Evolutionary conservation across 2,113 vertebrate species (phyloP).

Genomic region (Pluvialis apricaria): DNA sequence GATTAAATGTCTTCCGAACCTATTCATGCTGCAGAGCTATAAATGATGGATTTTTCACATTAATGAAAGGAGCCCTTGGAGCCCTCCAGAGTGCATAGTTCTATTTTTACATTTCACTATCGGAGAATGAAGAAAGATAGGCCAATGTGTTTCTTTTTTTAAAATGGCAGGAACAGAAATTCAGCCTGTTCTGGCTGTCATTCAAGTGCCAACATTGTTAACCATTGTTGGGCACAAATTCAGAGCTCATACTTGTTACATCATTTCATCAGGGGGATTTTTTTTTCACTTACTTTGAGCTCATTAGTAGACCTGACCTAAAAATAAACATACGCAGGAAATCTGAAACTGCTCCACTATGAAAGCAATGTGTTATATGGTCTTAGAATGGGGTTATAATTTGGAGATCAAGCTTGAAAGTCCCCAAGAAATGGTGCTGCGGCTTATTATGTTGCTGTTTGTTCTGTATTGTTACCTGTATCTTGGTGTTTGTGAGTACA

Average conservation of each 20-base stretch:
- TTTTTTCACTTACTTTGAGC: background rate
- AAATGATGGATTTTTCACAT: constrained; percentile 69
- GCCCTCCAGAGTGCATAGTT: constrained; percentile 35
- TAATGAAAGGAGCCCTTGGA: constrained; percentile 53
- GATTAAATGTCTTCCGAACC: constrained; percentile 58
- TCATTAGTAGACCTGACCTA: background rate
- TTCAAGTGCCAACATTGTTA: constrained; percentile 6
- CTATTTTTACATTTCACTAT: constrained; percentile 67
- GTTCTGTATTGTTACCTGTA: background rate
- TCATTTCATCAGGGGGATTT: background rate
- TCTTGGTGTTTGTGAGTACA: background rate
- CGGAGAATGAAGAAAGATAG: constrained; percentile 38
- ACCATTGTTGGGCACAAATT: background rate
- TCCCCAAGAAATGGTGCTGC: background rate
- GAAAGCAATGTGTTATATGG: background rate
- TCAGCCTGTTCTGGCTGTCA: background rate
- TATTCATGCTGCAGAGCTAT: constrained; percentile 51
- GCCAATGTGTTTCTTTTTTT: constrained; percentile 46
- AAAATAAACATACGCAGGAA: background rate
- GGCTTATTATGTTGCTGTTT: background rate
- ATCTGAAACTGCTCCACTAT: background rate
- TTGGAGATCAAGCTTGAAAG: background rate
- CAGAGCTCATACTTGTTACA: background rate
- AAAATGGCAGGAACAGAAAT: constrained; percentile 43
- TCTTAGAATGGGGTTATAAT: background rate